phyloP scores from a whole-genome alignment of 2,113 vertebrate species.

The Alligator sinensis region DNA sequence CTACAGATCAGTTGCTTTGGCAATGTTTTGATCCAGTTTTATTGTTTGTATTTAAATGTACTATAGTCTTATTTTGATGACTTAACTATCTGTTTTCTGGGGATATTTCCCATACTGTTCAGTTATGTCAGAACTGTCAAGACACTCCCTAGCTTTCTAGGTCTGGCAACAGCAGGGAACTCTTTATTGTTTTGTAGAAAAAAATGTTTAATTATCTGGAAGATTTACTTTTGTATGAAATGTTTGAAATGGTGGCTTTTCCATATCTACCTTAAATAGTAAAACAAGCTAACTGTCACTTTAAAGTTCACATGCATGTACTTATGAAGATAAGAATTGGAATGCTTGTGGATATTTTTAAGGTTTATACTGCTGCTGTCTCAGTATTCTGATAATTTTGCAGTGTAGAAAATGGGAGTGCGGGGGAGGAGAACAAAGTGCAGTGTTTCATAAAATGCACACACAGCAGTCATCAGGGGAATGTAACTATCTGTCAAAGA shows the following conservation, averaged over 20 bases:
- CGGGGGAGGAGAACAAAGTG: neutral
- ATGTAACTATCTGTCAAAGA: neutral
- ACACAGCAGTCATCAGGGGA: neutral
- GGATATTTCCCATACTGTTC: neutral
- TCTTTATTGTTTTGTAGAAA: neutral
- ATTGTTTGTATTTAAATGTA: fast-evolving
- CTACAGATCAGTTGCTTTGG: neutral
- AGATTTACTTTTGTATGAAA: no score
- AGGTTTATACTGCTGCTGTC: neutral
- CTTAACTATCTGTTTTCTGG: neutral
- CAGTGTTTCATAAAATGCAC: neutral
- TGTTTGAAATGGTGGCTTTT: neutral
- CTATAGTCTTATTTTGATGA: neutral
- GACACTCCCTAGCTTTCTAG: neutral
- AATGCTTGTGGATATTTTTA: neutral
- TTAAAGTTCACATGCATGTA: neutral
- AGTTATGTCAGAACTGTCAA: neutral
- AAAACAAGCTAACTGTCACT: neutral
- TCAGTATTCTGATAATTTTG: neutral
- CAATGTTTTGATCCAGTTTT: neutral
- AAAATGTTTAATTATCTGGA: no score
- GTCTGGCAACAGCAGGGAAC: fast-evolving
- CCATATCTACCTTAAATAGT: neutral
- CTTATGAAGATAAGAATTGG: neutral
- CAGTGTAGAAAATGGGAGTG: no score